phyloP scores from a whole-genome alignment of 2,113 vertebrate genomes.

The Campylomormyrus tamandua region DNA sequence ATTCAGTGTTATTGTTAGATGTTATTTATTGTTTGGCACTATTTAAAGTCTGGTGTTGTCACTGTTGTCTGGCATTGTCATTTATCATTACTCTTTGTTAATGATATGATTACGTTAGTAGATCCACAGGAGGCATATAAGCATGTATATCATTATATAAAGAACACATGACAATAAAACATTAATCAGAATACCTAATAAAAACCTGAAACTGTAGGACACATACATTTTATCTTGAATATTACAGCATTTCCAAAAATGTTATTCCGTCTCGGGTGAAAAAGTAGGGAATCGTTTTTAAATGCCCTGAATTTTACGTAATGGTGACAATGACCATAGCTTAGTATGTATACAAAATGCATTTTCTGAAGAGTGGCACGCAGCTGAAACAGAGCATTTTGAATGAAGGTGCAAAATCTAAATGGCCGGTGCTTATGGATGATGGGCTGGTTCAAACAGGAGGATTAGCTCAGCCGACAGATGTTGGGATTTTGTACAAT shows the following conservation, averaged over 20 bases:
- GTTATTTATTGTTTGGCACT: neutral
- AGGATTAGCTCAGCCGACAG: constrained; percentile 1
- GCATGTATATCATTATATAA: neutral
- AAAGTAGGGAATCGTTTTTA: neutral
- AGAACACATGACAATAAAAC: neutral
- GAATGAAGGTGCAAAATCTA: neutral
- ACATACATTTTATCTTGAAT: neutral
- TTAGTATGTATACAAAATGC: neutral
- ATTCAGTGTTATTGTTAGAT: neutral
- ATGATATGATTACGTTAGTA: neutral
- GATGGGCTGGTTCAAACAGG: neutral
- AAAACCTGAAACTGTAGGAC: neutral
- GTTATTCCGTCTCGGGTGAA: neutral
- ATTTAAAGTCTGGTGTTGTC: neutral
- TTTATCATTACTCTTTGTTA: neutral
- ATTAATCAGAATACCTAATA: neutral
- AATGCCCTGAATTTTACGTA: neutral
- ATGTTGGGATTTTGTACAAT: neutral
- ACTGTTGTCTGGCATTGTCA: neutral
- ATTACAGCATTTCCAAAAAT: neutral
- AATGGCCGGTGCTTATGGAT: neutral
- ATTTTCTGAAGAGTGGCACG: neutral
- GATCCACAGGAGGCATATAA: neutral
- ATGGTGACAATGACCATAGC: neutral
- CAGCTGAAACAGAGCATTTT: neutral